Evolutionary conservation across 2,888 invertebrate species (phyloP), one percentile per base, ranked within the genome.

Genomic region (Agrochola circellaris): DNA sequence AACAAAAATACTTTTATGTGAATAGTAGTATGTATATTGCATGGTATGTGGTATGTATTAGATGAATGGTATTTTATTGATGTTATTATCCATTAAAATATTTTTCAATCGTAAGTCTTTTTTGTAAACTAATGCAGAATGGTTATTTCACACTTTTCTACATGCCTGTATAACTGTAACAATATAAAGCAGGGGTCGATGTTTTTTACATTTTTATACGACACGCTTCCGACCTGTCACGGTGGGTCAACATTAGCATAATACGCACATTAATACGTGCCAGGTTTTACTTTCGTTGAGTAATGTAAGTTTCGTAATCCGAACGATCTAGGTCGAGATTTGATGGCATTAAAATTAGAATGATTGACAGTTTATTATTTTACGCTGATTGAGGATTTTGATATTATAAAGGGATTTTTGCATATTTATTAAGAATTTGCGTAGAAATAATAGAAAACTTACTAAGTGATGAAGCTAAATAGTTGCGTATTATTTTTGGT

Each of bases 231-330:
- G 76, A 76, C 84, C 84, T 84, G 84, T 81, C 87, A 85, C 85
- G 87, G 85, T 86, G 82, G 87, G 83, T 79, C 80, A 74, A 66
- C 62, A 91, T 93, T 92, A 90, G 85, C 91, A 93, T 93, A 92
- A 92, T 91, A 89, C 78, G 77, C 81, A 88, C 90, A 93, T 93
- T 92, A 91, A 91, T 92, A 89, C 88, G 81, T 78, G 89, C 87
- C 89, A 88, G 85, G 82, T 85, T 90, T 90, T 88, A 82, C 85
- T 85, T 84, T 82, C 61, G 42, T 73, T 87, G 77, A 79, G 54
- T 75, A 73, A 78, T 75, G 76, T 74, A 81, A 76, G 73, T 73
- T 79, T 60, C 34, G 58, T 83, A 83, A 72, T 77, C 62, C 45
- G 48, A 66, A 61, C 45, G 56, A 83, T 83, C 62, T 83, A 42